Conservation (phyloP, 1,140 invertebrate genomes). For the Leucophenga varia region DNA sequence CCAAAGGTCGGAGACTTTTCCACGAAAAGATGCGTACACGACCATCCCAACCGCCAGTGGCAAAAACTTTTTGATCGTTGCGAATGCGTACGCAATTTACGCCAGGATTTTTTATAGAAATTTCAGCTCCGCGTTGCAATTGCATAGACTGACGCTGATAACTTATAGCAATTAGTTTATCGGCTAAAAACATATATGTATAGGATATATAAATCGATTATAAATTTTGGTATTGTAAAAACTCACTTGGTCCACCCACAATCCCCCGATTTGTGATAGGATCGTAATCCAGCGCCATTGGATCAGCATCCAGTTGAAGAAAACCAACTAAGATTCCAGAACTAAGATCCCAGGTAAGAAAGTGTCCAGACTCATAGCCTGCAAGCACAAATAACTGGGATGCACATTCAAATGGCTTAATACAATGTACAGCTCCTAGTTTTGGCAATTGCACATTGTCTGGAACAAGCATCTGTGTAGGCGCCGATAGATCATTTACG, state of each 20-base stretch:
- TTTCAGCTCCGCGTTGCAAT: conserved; percentile 60
- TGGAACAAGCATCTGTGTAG: conserved; percentile 56
- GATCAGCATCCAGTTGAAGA: conserved; percentile 64
- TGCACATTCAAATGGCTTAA: conserved; percentile 62
- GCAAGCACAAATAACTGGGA: conserved; percentile 61
- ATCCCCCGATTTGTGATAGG: conserved; percentile 62
- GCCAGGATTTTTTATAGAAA: conserved; percentile 68
- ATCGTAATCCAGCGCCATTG: conserved; percentile 71
- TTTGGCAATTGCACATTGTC: conserved; percentile 56
- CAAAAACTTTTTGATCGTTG: conserved; percentile 70
- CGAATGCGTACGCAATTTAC: conserved; percentile 66
- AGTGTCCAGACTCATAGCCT: conserved; percentile 68
- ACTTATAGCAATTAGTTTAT: conserved; percentile 10
- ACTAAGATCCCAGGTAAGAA: conserved; percentile 68
- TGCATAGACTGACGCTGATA: conserved; percentile 58
- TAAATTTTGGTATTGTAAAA: background rate
- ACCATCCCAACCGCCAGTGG: conserved; percentile 73
- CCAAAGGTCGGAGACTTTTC: conserved; percentile 72
- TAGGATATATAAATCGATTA: too few relatives aligned
- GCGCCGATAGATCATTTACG: conserved; percentile 59
- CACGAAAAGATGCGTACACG: conserved; percentile 73
- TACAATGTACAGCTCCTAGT: conserved; percentile 65
- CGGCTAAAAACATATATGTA: conserved; percentile 52
- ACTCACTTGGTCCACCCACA: conserved; percentile 59
- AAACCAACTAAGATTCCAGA: conserved; percentile 62